A percentile compares a stretch with the other conserved stretches of the same genome.
Evolutionary conservation across 2,797 vertebrate genomes (phyloP).

Genomic region (Meriones psammophilus): DNA sequence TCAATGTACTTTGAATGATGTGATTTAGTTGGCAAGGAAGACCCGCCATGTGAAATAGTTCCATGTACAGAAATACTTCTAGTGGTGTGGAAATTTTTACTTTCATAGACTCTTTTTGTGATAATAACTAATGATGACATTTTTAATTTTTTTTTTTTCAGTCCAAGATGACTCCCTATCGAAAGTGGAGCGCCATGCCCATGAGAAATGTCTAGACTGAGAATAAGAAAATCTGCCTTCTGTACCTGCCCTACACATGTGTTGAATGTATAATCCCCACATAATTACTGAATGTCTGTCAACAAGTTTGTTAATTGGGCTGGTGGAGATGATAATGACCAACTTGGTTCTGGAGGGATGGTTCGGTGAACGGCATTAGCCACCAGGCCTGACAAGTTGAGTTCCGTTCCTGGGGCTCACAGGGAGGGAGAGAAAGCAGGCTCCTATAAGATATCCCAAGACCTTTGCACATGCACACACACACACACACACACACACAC

Average conservation of each 20-base stretch:
- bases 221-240: slow-evolving; percentile 30
- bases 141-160: not conserved
- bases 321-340: not conserved
- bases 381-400: not conserved
- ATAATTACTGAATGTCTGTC: not conserved
- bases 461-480: not conserved
- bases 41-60: not conserved
- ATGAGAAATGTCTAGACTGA: not conserved
- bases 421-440: not conserved
- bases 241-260: not conserved
- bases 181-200: not conserved
- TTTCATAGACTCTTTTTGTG: not conserved
- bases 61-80: not conserved
- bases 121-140: not conserved
- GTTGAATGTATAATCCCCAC: not conserved
- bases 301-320: not conserved
- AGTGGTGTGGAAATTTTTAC: not conserved
- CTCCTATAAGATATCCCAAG: too few relatives aligned
- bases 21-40: not conserved
- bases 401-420: not conserved
- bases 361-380: not conserved
- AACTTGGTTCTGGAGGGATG: not conserved
- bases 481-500: not conserved
- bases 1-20: not conserved
- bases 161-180: not conserved